Evolutionary conservation across 2,888 invertebrate species (phyloP).

Genomic region (Tiliacea aurago): DNA sequence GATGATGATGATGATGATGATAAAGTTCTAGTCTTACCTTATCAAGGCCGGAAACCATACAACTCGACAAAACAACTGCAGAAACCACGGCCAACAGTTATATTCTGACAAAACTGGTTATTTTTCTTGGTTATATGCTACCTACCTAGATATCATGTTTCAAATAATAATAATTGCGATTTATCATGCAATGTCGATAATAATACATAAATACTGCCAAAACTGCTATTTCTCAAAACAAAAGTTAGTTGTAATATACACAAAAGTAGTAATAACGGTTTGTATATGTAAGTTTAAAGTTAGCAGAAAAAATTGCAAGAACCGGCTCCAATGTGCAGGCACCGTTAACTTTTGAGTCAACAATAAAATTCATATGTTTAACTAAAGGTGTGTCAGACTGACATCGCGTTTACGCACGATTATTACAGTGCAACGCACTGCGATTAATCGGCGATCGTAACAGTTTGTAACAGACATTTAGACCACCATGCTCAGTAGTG

Average conservation of each 20-base stretch:
- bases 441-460: not conserved
- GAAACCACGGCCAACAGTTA: conserved; percentile 1
- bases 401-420: not conserved
- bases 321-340: conserved; percentile 66
- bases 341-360: conserved; percentile 70
- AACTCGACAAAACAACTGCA: too few species aligned
- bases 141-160: conserved; percentile 7
- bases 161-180: conserved; percentile 25
- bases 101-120: conserved; percentile 25
- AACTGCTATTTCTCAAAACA: conserved; percentile 5
- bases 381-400: conserved; percentile 50
- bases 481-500: not conserved
- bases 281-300: conserved; percentile 45
- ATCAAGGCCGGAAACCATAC: too few species aligned
- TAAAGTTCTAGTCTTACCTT: too few species aligned
- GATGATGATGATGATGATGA: too few species aligned
- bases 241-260: conserved; percentile 17
- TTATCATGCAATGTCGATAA: conserved; percentile 41
- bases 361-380: conserved; percentile 60
- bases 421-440: not conserved
- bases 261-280: conserved; percentile 60
- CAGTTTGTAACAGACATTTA: not conserved
- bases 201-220: conserved; percentile 39
- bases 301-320: conserved; percentile 66
- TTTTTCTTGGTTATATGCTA: not conserved